phyloP scores from a whole-genome alignment of 1,140 invertebrate species.

The Diorhabda sublineata region DNA sequence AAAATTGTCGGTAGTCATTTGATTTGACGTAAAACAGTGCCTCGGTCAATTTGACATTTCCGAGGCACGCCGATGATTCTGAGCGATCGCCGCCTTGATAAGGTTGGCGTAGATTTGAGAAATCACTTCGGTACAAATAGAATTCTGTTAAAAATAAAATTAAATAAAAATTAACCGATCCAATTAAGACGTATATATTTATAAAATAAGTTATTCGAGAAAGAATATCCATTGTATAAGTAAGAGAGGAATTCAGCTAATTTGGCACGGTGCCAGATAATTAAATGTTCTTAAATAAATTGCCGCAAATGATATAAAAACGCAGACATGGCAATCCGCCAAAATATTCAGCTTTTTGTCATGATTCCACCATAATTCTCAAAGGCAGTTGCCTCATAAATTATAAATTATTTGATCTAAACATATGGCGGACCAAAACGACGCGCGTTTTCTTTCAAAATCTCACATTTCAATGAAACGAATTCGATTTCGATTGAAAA shows the following conservation, averaged over 20 bases:
- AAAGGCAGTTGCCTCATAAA: constrained; percentile 11
- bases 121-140: constrained; percentile 4
- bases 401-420: constrained; percentile 15
- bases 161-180: constrained; percentile 16
- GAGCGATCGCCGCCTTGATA: too few species aligned
- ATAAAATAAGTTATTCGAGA: constrained; percentile 21
- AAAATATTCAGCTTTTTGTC: constrained; percentile 25
- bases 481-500: too few species aligned
- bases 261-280: constrained; percentile 37
- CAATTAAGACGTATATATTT: constrained; percentile 16
- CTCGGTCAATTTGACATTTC: too few species aligned
- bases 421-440: background rate
- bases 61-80: too few species aligned
- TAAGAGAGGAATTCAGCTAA: constrained; percentile 33
- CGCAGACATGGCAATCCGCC: constrained; percentile 24
- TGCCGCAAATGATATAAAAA: constrained; percentile 40
- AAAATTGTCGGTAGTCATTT: too few species aligned
- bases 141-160: constrained; percentile 21
- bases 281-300: constrained; percentile 41
- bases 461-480: too few species aligned
- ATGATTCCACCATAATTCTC: constrained; percentile 7
- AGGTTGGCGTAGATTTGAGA: too few species aligned
- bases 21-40: too few species aligned
- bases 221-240: constrained; percentile 19
- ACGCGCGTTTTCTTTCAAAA: too few species aligned